Evolutionary conservation across 2,113 vertebrate species (phyloP).

Genomic region (Dascyllus trimaculatus): DNA sequence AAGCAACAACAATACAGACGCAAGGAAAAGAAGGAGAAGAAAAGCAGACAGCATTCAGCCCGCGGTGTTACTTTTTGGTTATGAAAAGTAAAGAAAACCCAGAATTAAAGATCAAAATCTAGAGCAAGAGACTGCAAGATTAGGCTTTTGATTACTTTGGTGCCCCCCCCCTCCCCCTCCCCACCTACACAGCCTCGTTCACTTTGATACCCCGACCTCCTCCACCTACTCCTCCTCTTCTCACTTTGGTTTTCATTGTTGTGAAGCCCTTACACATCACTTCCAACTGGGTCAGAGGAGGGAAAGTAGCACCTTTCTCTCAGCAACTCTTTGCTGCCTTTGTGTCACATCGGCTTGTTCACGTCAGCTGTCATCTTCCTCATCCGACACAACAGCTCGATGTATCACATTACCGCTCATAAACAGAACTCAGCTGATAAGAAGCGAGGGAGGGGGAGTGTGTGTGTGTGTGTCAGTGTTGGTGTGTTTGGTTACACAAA

Average conservation of each 20-base stretch:
- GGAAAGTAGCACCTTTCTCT: constrained; percentile 16
- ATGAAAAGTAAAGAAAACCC: constrained; percentile 30
- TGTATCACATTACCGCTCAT: constrained; percentile 14
- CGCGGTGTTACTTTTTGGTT: constrained; percentile 11
- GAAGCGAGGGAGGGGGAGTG: not conserved
- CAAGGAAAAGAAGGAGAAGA: not conserved
- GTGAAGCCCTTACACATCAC: constrained; percentile 52
- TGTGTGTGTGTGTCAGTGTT: not conserved
- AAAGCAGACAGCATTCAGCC: constrained; percentile 27
- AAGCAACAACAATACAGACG: constrained; percentile 16
- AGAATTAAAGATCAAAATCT: constrained; percentile 69
- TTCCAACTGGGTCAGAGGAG: constrained; percentile 61
- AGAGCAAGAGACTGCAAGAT: constrained; percentile 40
- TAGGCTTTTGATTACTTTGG: constrained; percentile 48
- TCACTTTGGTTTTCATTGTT: constrained; percentile 43
- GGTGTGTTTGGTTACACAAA: not conserved
- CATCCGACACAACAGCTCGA: constrained; percentile 9
- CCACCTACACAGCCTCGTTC: not conserved
- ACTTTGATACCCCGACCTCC: constrained; percentile 43
- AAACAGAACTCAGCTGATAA: constrained; percentile 18
- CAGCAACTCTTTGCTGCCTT: constrained; percentile 2
- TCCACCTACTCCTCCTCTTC: constrained; percentile 15
- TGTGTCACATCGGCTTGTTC: constrained; percentile 24
- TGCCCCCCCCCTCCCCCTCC: not conserved
- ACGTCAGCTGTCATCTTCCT: constrained; percentile 33